Evolutionary conservation across 2,888 invertebrate genomes (phyloP).

Genomic region (Rhagophthalmus giganteus): DNA sequence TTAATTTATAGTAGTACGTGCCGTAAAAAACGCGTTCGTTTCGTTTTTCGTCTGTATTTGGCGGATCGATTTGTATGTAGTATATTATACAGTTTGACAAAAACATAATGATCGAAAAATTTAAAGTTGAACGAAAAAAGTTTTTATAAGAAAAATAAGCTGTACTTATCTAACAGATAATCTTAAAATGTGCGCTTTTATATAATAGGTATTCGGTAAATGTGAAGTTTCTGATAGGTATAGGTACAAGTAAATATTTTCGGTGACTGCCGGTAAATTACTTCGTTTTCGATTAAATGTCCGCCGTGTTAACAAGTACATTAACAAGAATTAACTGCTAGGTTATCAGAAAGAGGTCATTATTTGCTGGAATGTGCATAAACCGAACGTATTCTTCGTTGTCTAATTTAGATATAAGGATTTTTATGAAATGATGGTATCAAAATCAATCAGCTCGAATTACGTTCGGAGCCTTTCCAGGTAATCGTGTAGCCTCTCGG

Average conservation of each 20-base stretch:
- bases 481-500: slow-evolving; percentile 21
- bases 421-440: not conserved
- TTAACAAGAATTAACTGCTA: slow-evolving; percentile 54
- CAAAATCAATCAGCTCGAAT: slow-evolving; percentile 7
- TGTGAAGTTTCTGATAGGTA: not conserved
- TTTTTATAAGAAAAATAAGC: too few relatives aligned
- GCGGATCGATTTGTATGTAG: too few relatives aligned
- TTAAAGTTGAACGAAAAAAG: too few relatives aligned
- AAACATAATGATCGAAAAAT: too few relatives aligned
- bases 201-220: too few relatives aligned
- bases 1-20: too few relatives aligned
- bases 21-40: too few relatives aligned
- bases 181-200: too few relatives aligned
- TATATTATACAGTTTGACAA: too few relatives aligned
- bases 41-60: too few relatives aligned
- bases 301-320: slow-evolving; percentile 33
- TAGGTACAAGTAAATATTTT: too few relatives aligned
- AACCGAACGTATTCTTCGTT: slow-evolving; percentile 11
- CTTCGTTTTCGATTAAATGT: slow-evolving; percentile 11
- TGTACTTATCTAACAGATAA: too few relatives aligned
- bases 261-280: slow-evolving; percentile 13
- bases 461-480: slow-evolving; percentile 17
- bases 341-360: slow-evolving; percentile 43
- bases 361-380: slow-evolving; percentile 24
- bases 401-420: slow-evolving; percentile 2